phyloP scores from a whole-genome alignment of 2,888 invertebrate species.

The Epinotia brunnichana region DNA sequence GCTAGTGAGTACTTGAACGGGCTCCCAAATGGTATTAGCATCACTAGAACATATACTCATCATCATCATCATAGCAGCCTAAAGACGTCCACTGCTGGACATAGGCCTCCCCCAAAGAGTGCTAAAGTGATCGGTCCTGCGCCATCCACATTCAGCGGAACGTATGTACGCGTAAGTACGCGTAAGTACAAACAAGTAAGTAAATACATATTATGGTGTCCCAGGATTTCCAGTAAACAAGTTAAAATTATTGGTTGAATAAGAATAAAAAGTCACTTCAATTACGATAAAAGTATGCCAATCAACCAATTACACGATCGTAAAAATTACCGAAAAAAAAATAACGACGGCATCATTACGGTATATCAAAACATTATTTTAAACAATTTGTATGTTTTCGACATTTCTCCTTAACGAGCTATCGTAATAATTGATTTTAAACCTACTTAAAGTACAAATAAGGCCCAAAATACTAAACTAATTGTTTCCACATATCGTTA shows the following conservation, averaged over 20 bases:
- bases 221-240: not conserved
- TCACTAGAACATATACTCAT: too few relatives aligned
- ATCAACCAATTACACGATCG: slow-evolving; percentile 1
- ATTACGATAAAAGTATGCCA: slow-evolving; percentile 22
- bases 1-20: too few relatives aligned
- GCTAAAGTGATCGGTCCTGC: too few relatives aligned
- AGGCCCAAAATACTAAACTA: not conserved
- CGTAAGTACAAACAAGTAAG: not conserved
- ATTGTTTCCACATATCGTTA: not conserved
- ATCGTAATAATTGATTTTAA: not conserved
- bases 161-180: too few relatives aligned
- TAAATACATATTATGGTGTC: not conserved
- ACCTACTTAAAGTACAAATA: not conserved
- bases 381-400: slow-evolving; percentile 21
- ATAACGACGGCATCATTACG: slow-evolving; percentile 11
- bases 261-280: slow-evolving; percentile 1
- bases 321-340: slow-evolving; percentile 20
- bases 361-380: slow-evolving; percentile 7
- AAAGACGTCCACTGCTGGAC: too few relatives aligned
- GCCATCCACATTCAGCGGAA: too few relatives aligned
- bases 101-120: not conserved
- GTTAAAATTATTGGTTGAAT: not conserved
- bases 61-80: too few relatives aligned
- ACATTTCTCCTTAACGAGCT: slow-evolving; percentile 12
- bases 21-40: too few relatives aligned